These are phyloP conservation scores for Arnoldichthys spilopterus DNA, from an alignment of 2,797 vertebrate species.

Conservation along the genomic window DNA sequence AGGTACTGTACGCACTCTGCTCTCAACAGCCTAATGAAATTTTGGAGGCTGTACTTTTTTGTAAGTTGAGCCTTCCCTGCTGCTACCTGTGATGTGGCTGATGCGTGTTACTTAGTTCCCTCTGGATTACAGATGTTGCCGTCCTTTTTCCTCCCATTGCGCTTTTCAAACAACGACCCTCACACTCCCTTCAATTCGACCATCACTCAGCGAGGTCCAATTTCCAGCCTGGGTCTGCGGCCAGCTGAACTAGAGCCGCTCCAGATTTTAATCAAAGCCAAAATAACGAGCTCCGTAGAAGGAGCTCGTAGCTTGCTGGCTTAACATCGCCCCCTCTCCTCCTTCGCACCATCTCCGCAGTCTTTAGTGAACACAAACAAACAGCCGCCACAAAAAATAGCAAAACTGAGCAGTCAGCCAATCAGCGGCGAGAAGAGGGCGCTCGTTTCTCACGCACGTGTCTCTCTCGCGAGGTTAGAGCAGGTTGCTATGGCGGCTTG, in stretches of 20 bases:
- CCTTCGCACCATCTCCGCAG: conserved; percentile 41
- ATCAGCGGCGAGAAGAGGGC: conserved; percentile 50
- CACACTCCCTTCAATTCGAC: conserved; percentile 70
- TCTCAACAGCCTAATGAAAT: background rate
- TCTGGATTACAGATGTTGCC: conserved; percentile 58
- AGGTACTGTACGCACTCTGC: background rate
- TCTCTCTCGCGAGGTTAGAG: background rate
- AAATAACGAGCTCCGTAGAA: conserved; percentile 78
- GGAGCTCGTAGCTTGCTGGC: conserved; percentile 69
- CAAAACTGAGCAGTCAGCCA: conserved; percentile 32
- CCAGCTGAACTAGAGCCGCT: conserved; percentile 71
- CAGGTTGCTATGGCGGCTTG: conserved; percentile 54
- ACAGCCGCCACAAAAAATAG: conserved; percentile 25
- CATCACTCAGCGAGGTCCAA: conserved; percentile 80
- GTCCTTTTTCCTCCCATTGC: background rate
- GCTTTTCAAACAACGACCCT: conserved; percentile 28
- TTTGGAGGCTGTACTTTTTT: background rate
- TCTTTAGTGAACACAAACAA: conserved; percentile 51
- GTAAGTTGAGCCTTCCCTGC: background rate
- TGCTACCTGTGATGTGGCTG: conserved; percentile 30
- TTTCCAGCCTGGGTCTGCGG: conserved; percentile 72
- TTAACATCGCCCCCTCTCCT: conserved; percentile 62
- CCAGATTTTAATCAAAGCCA: conserved; percentile 79
- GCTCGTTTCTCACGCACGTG: conserved; percentile 32
- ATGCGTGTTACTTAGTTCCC: conserved; percentile 43